Conservation (phyloP, 2,888 invertebrate genomes). For the Erebia ligea region DNA sequence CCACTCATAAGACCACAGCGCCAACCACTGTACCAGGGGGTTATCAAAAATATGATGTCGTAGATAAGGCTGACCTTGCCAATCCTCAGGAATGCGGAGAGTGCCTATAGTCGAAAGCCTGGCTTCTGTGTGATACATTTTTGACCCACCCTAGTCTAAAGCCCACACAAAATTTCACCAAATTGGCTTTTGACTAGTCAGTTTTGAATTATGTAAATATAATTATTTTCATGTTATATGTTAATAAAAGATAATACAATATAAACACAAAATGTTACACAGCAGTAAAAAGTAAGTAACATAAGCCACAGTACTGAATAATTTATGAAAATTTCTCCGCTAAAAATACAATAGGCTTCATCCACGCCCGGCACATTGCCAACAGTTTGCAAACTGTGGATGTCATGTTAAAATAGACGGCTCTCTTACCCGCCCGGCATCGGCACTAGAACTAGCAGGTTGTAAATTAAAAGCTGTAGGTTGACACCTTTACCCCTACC, state of each 20-base stretch:
- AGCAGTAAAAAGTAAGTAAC: neutral
- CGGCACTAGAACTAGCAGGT: slow-evolving; percentile 16
- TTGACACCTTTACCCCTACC: slow-evolving; percentile 20
- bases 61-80: neutral
- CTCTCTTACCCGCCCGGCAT: slow-evolving; percentile 33
- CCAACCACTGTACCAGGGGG: no score
- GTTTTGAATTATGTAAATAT: no score
- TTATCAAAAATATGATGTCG: neutral
- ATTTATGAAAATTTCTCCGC: slow-evolving; percentile 42
- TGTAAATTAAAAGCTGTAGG: slow-evolving; percentile 33
- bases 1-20: no score
- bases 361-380: slow-evolving; percentile 46
- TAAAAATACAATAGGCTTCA: slow-evolving; percentile 51
- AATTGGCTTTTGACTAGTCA: no score
- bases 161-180: no score
- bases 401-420: slow-evolving; percentile 41
- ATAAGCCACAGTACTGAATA: slow-evolving; percentile 21
- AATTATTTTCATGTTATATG: no score
- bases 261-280: neutral
- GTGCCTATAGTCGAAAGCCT: no score
- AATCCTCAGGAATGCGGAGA: no score
- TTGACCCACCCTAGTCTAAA: no score
- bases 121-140: no score
- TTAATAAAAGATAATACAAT: neutral
- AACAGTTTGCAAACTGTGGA: slow-evolving; percentile 35